Evolutionary conservation across 2,113 vertebrate species (phyloP).

Genomic region (Eublepharis macularius): DNA sequence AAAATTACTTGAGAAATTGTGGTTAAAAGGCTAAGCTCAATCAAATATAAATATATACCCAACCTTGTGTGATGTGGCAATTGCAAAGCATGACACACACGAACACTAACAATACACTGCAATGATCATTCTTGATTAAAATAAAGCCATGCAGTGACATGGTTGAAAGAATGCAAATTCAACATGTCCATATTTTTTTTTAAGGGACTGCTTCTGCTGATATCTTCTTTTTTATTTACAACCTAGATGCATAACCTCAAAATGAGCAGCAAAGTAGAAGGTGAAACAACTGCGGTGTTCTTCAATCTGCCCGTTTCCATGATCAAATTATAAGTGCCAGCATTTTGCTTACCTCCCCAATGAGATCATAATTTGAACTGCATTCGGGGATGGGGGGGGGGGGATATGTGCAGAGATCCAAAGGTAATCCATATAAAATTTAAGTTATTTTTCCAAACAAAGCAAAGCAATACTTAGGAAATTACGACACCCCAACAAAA

Average conservation of each 20-base stretch:
- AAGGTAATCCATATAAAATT: background rate
- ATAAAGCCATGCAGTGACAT: background rate
- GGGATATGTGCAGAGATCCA: rapidly evolving
- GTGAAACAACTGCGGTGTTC: slow-evolving; percentile 15
- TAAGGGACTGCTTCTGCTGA: background rate
- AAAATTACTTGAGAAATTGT: slow-evolving; percentile 55
- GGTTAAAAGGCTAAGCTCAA: slow-evolving; percentile 55
- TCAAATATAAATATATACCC: slow-evolving; percentile 36
- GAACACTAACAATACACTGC: slow-evolving; percentile 16
- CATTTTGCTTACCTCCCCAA: slow-evolving; percentile 11
- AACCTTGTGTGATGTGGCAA: slow-evolving; percentile 20
- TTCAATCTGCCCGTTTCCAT: slow-evolving; percentile 21
- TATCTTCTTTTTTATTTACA: slow-evolving; percentile 9
- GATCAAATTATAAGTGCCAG: slow-evolving; percentile 22
- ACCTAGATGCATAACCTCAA: background rate
- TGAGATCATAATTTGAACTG: slow-evolving; percentile 29
- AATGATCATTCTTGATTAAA: slow-evolving; percentile 14
- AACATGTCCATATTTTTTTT: slow-evolving; percentile 22
- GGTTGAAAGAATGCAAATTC: slow-evolving; percentile 11
- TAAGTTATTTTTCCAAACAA: background rate
- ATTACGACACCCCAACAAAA: background rate
- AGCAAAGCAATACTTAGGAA: background rate
- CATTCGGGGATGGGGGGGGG: background rate
- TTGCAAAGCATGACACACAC: slow-evolving; percentile 27
- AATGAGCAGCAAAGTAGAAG: slow-evolving; percentile 38